These are phyloP conservation scores for Nebria brevicollis DNA, from an alignment of 2,888 invertebrate genomes.

Conservation along the genomic window DNA sequence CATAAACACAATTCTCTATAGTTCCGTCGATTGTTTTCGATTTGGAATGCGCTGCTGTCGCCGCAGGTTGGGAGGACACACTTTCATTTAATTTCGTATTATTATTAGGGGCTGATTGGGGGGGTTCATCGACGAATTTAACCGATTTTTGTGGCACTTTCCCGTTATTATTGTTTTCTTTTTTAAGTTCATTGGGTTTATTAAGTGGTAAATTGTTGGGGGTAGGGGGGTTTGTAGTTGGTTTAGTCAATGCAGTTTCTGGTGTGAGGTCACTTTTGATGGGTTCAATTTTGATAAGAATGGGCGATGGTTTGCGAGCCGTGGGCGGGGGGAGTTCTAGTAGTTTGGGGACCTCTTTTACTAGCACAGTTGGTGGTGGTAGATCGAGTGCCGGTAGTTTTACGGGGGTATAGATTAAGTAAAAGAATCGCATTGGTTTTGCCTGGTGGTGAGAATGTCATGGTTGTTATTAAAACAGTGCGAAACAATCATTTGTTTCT, in stretches of 20 bases:
- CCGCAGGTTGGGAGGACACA: slow-evolving; percentile 8
- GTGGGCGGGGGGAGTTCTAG: too few species aligned
- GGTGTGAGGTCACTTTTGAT: neutral
- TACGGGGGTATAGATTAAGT: slow-evolving; percentile 66
- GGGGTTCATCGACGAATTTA: slow-evolving; percentile 14
- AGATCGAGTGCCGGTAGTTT: slow-evolving; percentile 54
- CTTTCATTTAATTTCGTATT: neutral
- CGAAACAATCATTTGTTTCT: too few species aligned
- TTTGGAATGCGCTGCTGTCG: slow-evolving; percentile 26
- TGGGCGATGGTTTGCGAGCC: neutral
- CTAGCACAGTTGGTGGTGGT: slow-evolving; percentile 5
- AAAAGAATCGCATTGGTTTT: slow-evolving; percentile 73
- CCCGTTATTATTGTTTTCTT: slow-evolving; percentile 33
- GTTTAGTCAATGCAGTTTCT: slow-evolving; percentile 1
- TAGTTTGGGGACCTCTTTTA: too few species aligned
- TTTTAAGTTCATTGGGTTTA: slow-evolving; percentile 27
- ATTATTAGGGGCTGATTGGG: neutral
- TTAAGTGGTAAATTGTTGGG: neutral
- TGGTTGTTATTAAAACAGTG: neutral
- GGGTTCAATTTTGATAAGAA: neutral
- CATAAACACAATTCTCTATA: slow-evolving; percentile 56
- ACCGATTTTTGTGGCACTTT: slow-evolving; percentile 26
- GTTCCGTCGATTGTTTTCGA: slow-evolving; percentile 11
- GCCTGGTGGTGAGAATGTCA: slow-evolving; percentile 60
- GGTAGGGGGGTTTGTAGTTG: slow-evolving; percentile 15